A percentile compares a stretch with the other conserved stretches of the same genome.
phyloP scores from a whole-genome alignment of 2,113 vertebrate species.

The Anarhynchus alexandrinus region DNA sequence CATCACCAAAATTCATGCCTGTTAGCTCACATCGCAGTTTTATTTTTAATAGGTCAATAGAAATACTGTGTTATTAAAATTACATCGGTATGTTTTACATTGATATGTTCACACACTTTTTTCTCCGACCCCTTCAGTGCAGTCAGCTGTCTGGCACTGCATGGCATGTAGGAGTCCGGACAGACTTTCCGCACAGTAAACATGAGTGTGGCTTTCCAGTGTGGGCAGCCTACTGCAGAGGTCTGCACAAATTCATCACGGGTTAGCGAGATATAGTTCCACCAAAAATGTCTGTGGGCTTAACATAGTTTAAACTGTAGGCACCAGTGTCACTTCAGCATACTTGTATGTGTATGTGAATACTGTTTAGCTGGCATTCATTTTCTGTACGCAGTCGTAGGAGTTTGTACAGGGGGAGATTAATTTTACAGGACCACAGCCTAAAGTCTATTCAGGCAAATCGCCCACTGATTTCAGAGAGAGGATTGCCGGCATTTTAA shows the following conservation, averaged over 20 bases:
- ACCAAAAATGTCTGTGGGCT: constrained; percentile 37
- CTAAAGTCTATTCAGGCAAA: not conserved
- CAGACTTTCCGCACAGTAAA: not conserved
- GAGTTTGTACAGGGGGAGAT: not conserved
- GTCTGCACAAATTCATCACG: not conserved
- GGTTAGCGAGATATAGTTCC: not conserved
- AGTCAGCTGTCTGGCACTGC: not conserved
- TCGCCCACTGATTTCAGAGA: not conserved
- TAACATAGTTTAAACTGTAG: constrained; percentile 36
- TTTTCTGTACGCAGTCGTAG: not conserved
- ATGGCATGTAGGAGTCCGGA: not conserved
- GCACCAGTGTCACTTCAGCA: not conserved
- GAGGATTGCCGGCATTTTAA: not conserved
- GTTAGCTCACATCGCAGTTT: not conserved
- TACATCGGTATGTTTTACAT: not conserved
- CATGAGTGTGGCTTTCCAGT: not conserved
- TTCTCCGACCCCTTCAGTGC: not conserved
- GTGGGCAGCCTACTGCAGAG: not conserved
- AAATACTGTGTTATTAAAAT: not conserved
- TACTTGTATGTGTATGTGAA: not conserved
- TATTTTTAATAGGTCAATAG: not conserved
- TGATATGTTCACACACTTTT: not conserved
- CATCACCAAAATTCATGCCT: not conserved
- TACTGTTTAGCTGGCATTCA: not conserved
- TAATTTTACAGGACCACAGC: not conserved